phyloP scores from a whole-genome alignment of 1,140 invertebrate species.

The Drusus annulatus region DNA sequence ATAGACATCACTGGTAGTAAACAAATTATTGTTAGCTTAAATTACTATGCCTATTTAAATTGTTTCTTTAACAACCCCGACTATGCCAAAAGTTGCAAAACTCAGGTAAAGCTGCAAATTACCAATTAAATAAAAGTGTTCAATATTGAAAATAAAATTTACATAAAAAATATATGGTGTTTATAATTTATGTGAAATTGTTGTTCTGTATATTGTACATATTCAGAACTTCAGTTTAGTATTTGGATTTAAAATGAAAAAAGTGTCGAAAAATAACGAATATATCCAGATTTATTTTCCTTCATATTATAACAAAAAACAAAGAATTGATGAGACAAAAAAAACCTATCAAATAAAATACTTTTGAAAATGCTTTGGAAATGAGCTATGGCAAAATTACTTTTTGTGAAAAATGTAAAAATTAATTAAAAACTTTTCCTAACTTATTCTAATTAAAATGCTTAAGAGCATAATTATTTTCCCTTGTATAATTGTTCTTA shows the following conservation, averaged over 20 bases:
- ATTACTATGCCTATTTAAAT: too few species aligned
- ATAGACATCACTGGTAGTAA: too few species aligned
- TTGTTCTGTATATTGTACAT: too few species aligned
- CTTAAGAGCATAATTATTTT: conserved; percentile 48
- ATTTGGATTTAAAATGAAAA: neutral
- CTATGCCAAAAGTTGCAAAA: neutral
- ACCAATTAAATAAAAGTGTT: neutral
- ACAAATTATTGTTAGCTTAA: too few species aligned
- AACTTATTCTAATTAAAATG: conserved; percentile 54
- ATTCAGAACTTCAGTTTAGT: neutral
- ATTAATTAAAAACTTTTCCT: conserved; percentile 25
- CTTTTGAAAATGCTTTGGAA: conserved; percentile 37
- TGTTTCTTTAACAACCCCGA: neutral
- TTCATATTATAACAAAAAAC: neutral
- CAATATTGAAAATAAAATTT: conserved; percentile 2
- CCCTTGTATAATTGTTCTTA: conserved; percentile 55
- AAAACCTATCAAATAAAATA: conserved; percentile 4
- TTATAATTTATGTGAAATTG: neutral
- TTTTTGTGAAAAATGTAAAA: conserved; percentile 18
- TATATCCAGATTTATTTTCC: neutral
- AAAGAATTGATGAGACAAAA: neutral
- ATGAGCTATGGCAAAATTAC: conserved; percentile 40
- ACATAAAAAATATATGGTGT: neutral
- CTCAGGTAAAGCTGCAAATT: neutral
- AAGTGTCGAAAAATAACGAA: neutral